Evolutionary conservation across 1,140 invertebrate genomes (phyloP), one percentile per base, ranked within the genome.

Genomic region (Idris sp.): DNA sequence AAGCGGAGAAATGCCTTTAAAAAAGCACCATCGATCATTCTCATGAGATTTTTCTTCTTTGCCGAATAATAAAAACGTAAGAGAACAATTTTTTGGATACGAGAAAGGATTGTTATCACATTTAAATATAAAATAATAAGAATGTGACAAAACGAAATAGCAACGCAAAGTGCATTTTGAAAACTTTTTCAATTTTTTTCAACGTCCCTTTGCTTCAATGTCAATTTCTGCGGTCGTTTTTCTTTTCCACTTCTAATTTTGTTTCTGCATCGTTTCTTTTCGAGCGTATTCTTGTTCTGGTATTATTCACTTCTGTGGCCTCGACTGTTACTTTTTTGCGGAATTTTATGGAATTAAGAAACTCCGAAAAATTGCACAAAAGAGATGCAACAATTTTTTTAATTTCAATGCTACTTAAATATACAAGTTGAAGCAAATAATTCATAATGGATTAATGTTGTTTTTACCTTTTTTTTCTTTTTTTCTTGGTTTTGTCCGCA

Each of bases 131-230:
- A 71, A 61, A 71, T 71, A 71, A 71, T 43, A 46, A 71, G 16
- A 8, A 46, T 28, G 5, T 15, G 19, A 58, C 28, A 15, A 40
- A 54, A 30, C 38, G 41, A 19, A 51, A 64, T 62, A 58, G 51
- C 8, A 56, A 49, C 25, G 18, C 16, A 33, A 62, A 62, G 49
- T 64, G 58, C 58, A 64, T 58, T 72, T 72, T 56, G 49, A 49
- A 61, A 72, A 72, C 49, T 72, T 72, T 72, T 72, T 72, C 68
- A 72, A 72, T 72, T 72, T 72, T 56, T 71, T 62, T 71, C 65
- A 69, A 59, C 36, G 38, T 69, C 65, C 54, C 38, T 69, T 59
- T 40, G 31, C 67, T 71, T 71, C 67, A 71, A 62, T 71, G 67
- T 71, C 56, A 71, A 71, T 71, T 71, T 56, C 56, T 71, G 62